phyloP scores from a whole-genome alignment of 2,113 vertebrate genomes.

The Leptobrachium ailaonicum region DNA sequence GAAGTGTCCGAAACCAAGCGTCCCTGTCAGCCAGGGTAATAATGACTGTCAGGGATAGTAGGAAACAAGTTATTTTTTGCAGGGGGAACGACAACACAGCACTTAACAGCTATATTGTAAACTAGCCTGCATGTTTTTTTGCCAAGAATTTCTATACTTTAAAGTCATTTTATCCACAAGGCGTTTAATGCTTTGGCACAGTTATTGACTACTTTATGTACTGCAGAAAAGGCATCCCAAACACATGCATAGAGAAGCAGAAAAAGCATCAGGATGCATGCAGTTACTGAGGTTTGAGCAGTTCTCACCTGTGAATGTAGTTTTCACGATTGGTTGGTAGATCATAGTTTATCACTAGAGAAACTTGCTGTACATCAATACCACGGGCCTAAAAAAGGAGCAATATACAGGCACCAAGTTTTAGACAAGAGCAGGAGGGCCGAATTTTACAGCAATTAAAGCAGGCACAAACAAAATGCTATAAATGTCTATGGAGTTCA shows the following conservation, averaged over 20 bases:
- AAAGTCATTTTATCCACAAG: not conserved
- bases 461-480: no score
- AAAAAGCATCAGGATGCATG: not conserved
- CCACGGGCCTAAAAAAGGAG: slow-evolving; percentile 83
- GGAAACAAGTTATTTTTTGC: slow-evolving; percentile 68
- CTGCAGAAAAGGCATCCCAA: not conserved
- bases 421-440: no score
- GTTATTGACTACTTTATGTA: not conserved
- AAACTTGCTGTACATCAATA: slow-evolving; percentile 98
- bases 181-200: slow-evolving; percentile 43
- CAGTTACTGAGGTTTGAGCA: not conserved
- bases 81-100: slow-evolving; percentile 79
- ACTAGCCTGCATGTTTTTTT: slow-evolving; percentile 63
- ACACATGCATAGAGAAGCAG: not conserved
- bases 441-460: no score
- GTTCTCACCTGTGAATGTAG: slow-evolving; percentile 90
- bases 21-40: slow-evolving; percentile 66
- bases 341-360: slow-evolving; percentile 97
- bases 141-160: not conserved
- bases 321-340: slow-evolving; percentile 99
- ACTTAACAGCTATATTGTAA: slow-evolving; percentile 71
- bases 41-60: slow-evolving; percentile 68
- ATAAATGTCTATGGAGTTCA: no score
- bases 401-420: no score
- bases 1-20: slow-evolving; percentile 73